Conservation (phyloP, 2,888 invertebrate species). For the Thymelicus sylvestris region DNA sequence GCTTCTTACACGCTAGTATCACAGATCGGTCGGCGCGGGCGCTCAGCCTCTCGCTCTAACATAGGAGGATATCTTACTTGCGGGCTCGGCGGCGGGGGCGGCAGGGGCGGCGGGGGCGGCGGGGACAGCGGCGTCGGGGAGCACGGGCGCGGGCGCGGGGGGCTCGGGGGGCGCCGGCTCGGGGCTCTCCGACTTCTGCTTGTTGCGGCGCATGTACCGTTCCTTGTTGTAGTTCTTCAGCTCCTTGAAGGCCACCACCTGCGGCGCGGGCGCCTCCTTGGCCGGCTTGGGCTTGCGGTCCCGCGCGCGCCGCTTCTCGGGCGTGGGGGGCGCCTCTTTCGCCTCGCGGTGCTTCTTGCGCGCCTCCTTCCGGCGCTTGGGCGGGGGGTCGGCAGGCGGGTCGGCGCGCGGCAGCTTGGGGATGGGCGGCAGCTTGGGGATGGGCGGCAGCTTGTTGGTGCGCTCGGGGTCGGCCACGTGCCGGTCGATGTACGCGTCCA, state of each 20-base stretch:
- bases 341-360: constrained; percentile 49
- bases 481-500: constrained; percentile 55
- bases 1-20: constrained; percentile 68
- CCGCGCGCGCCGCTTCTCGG: constrained; percentile 49
- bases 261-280: constrained; percentile 49
- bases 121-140: constrained; percentile 44
- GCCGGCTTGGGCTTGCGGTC: constrained; percentile 45
- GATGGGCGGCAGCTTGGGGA: constrained; percentile 75
- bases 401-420: constrained; percentile 64
- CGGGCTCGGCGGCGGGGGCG: constrained; percentile 48
- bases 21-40: constrained; percentile 50
- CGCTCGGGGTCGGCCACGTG: constrained; percentile 59
- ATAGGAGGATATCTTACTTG: constrained; percentile 81
- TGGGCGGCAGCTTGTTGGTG: constrained; percentile 67
- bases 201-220: constrained; percentile 87
- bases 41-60: constrained; percentile 54
- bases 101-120: constrained; percentile 44
- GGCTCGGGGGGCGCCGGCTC: constrained; percentile 56
- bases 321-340: constrained; percentile 46
- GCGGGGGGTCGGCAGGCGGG: constrained; percentile 48
- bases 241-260: constrained; percentile 81
- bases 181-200: constrained; percentile 85
- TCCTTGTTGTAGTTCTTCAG: constrained; percentile 84
- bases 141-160: constrained; percentile 46
- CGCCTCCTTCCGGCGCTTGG: constrained; percentile 55